Conservation (phyloP, 64 coral and sea anemone genomes). For the Orbicella faveolata region DNA sequence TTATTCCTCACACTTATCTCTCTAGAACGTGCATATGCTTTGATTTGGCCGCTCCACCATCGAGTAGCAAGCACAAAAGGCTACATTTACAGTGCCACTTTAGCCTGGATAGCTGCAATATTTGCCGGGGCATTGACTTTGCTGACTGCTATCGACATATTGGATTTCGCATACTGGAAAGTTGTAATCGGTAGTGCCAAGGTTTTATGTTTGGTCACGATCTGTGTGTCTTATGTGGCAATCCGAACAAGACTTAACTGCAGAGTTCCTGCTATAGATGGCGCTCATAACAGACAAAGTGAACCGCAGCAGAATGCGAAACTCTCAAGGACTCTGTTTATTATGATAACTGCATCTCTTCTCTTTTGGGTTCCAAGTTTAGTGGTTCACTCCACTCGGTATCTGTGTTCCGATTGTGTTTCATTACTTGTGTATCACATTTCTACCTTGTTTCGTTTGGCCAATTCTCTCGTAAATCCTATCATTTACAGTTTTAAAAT, state of each 20-base stretch:
- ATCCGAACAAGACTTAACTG: not conserved
- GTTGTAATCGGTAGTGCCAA: not conserved
- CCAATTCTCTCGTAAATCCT: conserved; percentile 7
- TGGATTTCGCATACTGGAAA: not conserved
- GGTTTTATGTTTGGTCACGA: not conserved
- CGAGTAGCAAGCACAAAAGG: conserved; percentile 12
- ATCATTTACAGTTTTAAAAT: conserved; percentile 1
- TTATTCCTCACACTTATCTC: not conserved
- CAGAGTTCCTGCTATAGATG: not conserved
- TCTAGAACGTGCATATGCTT: not conserved
- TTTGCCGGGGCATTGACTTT: not conserved
- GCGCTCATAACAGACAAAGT: not conserved
- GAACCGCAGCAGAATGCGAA: not conserved
- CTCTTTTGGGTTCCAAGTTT: not conserved
- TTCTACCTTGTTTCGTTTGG: not conserved
- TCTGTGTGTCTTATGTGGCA: not conserved
- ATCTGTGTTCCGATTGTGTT: too few species aligned
- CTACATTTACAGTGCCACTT: conserved; percentile 4
- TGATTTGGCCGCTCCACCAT: conserved; percentile 48
- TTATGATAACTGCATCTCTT: not conserved
- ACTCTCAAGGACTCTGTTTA: not conserved
- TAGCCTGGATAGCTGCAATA: conserved; percentile 7
- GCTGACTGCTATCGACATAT: not conserved
- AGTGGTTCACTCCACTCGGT: not conserved
- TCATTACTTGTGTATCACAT: not conserved